Base-by-base conservation (phyloP, 2,113 vertebrate genomes). In the Drymodes brunneopygia region DNA sequence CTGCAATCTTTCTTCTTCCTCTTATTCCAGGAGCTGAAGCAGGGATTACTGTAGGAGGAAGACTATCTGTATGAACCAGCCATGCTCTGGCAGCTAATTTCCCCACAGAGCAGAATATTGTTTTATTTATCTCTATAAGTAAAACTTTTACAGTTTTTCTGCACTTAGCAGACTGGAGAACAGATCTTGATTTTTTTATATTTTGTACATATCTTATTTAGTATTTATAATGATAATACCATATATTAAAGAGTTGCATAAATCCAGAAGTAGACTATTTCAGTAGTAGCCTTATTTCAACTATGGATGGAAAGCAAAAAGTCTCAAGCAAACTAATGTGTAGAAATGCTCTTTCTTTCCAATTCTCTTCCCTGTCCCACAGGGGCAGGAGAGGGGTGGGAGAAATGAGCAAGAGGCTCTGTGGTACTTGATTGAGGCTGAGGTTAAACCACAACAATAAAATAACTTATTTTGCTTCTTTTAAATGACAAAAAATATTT, bases 331-430 rank as follows among this genome's bases (percentile, higher is more conserved):
- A 91, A 23, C 11, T 57, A 53, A 80, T 12, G 9, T 36, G 56
- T 9, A 64, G 29, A 69, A 51, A 53, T 25, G 16, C n/a, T n/a
- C 28, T 20, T n/a, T 53, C 38, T 53, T 53, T 53, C 24, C 13
- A 89, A 10, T 47, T 53, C 24, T 53, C 45, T 45, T 45, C 24
- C 24, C 38, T 24, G 18, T n/a, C 28, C 51, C 38, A 74, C 16
- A 47, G n/a, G 16, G 24, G 7, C 44, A 51, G 28, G 28, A 58
- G 16, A 0, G 0, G 3, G 1, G 15, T 10, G 16, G 20, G 12
- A 51, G 13, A 74, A 53, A 67, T 12, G 16, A 74, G 45, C 20
- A 53, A 60, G 17, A 60, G 47, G 45, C 7, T 57, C 18, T 36
- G 50, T 64, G 50, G 21, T 64, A 64, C 42, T 56, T 71, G 25